Evolutionary conservation across 2,888 invertebrate genomes (phyloP).

Genomic region (Drosophila hamatofila): DNA sequence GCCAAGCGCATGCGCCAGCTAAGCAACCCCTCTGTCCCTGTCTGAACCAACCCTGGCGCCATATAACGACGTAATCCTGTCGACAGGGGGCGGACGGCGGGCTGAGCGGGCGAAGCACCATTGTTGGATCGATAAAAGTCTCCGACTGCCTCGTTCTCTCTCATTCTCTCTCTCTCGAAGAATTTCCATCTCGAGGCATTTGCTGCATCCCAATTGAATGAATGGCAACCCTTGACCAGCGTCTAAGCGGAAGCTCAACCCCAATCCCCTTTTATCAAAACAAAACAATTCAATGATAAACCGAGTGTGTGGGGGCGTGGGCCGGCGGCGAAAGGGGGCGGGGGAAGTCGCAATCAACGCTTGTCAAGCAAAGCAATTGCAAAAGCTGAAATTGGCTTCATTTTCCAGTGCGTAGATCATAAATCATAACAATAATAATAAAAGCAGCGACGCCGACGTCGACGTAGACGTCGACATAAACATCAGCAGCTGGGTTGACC

Average conservation of each 20-base stretch:
- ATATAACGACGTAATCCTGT: slow-evolving; percentile 76
- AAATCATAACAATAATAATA: slow-evolving; percentile 32
- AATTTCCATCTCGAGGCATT: slow-evolving; percentile 22
- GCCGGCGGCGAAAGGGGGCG: not conserved
- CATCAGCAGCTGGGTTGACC: slow-evolving; percentile 32
- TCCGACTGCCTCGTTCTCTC: slow-evolving; percentile 2
- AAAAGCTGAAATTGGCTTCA: slow-evolving; percentile 46
- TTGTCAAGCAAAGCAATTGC: slow-evolving; percentile 68
- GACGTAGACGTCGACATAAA: not conserved
- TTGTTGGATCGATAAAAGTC: slow-evolving; percentile 78
- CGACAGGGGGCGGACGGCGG: not conserved
- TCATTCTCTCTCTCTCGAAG: not conserved
- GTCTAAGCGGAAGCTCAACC: slow-evolving; percentile 40
- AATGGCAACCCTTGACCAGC: slow-evolving; percentile 50
- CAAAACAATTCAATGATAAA: slow-evolving; percentile 32
- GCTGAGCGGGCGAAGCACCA: not conserved
- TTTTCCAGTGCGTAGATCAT: slow-evolving; percentile 60
- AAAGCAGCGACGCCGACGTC: slow-evolving; percentile 4
- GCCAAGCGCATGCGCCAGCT: slow-evolving; percentile 60
- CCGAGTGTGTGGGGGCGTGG: not conserved
- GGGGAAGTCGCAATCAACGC: slow-evolving; percentile 58
- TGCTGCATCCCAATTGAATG: slow-evolving; percentile 29
- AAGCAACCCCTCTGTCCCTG: slow-evolving; percentile 21
- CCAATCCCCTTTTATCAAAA: slow-evolving; percentile 3
- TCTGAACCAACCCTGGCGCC: slow-evolving; percentile 65